phyloP scores from a whole-genome alignment of 2,113 vertebrate species.

The Pristiophorus japonicus region DNA sequence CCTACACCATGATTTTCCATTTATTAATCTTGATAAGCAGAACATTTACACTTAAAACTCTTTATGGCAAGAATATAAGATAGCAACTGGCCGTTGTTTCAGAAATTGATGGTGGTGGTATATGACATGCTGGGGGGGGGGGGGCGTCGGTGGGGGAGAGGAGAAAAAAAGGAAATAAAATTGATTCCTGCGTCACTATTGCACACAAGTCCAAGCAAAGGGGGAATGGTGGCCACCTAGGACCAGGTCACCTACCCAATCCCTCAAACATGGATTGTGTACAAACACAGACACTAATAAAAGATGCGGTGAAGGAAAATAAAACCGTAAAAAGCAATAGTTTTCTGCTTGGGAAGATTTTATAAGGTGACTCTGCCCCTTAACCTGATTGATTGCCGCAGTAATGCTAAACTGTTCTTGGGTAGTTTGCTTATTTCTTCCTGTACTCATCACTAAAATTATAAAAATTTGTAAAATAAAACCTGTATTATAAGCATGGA shows the following conservation, averaged over 20 bases:
- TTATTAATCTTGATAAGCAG: too few relatives aligned
- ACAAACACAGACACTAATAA: not conserved
- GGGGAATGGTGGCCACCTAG: not conserved
- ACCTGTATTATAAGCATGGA: not conserved
- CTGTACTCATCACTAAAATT: not conserved
- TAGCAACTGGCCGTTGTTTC: too few relatives aligned
- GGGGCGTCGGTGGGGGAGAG: not conserved
- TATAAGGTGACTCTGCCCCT: too few relatives aligned
- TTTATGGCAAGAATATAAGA: too few relatives aligned
- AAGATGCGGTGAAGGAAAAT: not conserved
- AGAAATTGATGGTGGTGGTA: too few relatives aligned
- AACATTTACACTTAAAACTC: too few relatives aligned
- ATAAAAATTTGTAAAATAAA: not conserved
- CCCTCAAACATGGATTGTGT: not conserved
- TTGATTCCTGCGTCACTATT: not conserved
- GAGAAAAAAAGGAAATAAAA: too few relatives aligned
- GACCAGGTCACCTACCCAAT: not conserved
- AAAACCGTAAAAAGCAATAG: not conserved
- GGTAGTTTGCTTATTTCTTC: not conserved
- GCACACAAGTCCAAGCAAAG: not conserved
- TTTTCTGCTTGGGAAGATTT: too few relatives aligned
- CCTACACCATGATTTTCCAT: too few relatives aligned
- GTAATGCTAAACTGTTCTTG: not conserved
- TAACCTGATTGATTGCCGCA: not conserved
- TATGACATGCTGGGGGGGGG: too few relatives aligned